Evolutionary conservation across 1,140 invertebrate genomes (phyloP).

Genomic region (Sipha flava): DNA sequence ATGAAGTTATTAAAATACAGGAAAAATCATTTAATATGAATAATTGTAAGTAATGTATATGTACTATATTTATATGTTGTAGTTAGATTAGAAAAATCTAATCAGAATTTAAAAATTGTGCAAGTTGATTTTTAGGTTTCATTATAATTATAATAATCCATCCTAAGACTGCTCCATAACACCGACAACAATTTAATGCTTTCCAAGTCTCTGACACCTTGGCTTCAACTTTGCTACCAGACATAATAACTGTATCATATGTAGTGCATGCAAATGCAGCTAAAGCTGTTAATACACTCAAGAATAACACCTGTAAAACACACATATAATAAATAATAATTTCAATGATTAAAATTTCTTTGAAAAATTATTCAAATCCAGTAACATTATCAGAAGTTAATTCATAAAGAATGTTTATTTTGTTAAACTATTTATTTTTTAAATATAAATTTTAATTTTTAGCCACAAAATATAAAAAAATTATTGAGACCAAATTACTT

Average conservation of each 20-base stretch:
- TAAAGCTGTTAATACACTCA: constrained; percentile 22
- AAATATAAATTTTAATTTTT: no score
- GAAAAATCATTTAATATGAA: no score
- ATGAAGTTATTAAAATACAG: no score
- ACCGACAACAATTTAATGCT: constrained; percentile 22
- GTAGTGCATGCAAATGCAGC: constrained; percentile 22
- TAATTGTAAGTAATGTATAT: no score
- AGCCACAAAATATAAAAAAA: no score
- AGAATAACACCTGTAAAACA: constrained; percentile 11
- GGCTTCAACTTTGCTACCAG: constrained; percentile 9
- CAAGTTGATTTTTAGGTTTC: constrained; percentile 20
- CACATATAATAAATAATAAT: not conserved
- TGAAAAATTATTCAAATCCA: not conserved
- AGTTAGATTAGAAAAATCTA: no score
- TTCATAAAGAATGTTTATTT: no score
- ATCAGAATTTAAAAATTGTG: constrained; percentile 4
- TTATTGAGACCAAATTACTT: no score
- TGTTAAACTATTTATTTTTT: no score
- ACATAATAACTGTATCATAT: constrained; percentile 21
- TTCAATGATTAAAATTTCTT: not conserved
- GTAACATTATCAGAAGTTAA: not conserved
- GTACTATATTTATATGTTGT: no score
- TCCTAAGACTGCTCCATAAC: constrained; percentile 24
- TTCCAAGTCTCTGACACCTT: constrained; percentile 13
- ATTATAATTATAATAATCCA: constrained; percentile 20